These are phyloP conservation scores for Heliconius congener DNA, from an alignment of 1,140 invertebrate species.

Conservation along the genomic window DNA sequence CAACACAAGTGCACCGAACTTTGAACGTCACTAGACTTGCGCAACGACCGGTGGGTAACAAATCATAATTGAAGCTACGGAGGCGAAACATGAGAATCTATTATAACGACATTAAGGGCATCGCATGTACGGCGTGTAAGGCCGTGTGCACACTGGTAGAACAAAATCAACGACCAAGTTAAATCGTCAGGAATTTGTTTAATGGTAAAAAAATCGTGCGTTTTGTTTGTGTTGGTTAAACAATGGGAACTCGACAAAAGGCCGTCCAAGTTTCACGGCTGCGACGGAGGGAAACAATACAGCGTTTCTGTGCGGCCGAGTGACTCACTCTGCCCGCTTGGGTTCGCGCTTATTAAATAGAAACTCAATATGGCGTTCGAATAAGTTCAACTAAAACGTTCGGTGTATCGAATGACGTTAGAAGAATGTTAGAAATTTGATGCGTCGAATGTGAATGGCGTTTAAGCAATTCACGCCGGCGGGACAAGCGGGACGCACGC, in stretches of 20 bases:
- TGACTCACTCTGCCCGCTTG: constrained; percentile 60
- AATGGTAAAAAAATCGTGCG: constrained; percentile 54
- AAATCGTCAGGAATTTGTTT: constrained; percentile 54
- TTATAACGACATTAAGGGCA: constrained; percentile 58
- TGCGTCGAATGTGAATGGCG: not conserved
- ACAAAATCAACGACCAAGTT: constrained; percentile 50
- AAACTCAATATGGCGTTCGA: constrained; percentile 23
- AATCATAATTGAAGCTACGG: constrained; percentile 66
- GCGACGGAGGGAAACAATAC: constrained; percentile 64
- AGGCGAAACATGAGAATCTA: constrained; percentile 63
- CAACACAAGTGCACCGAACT: constrained; percentile 55
- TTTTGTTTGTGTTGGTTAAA: constrained; percentile 63
- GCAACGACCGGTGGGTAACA: constrained; percentile 63
- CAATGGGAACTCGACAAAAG: constrained; percentile 69
- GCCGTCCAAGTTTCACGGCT: constrained; percentile 59
- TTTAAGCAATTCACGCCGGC: constrained; percentile 20
- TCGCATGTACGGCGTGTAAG: constrained; percentile 1
- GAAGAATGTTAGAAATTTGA: constrained; percentile 20
- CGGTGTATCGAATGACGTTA: not conserved
- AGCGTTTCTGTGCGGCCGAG: constrained; percentile 64
- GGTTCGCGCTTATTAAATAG: constrained; percentile 35
- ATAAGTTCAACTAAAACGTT: constrained; percentile 18
- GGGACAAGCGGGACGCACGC: constrained; percentile 54
- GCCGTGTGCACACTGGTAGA: constrained; percentile 13
- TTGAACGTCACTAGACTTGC: constrained; percentile 52